A percentile compares a stretch with the other conserved stretches of the same genome.
phyloP scores from a whole-genome alignment of 2,113 vertebrate species.

The Phyllostomus discolor region DNA sequence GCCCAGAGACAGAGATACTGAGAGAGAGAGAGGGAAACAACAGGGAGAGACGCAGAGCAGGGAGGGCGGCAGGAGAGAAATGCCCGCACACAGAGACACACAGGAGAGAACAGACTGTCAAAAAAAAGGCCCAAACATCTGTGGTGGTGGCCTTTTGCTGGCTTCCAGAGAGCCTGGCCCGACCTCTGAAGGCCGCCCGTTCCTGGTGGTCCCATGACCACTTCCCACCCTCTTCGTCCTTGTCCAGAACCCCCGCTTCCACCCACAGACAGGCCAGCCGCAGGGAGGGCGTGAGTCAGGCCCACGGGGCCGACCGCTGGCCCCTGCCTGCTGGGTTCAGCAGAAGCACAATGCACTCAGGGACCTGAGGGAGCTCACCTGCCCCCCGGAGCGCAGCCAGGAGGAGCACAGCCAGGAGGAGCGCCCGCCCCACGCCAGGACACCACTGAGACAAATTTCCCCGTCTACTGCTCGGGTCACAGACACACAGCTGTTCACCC shows the following conservation, averaged over 20 bases:
- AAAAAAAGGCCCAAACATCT: neutral
- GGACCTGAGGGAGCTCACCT: neutral
- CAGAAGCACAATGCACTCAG: rapidly evolving
- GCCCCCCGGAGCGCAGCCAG: neutral
- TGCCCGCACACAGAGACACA: neutral
- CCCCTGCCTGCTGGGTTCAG: neutral
- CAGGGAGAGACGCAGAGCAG: too few relatives aligned
- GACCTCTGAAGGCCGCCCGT: neutral
- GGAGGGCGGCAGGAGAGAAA: neutral
- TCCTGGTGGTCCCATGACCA: neutral
- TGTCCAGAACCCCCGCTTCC: neutral
- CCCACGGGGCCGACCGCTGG: neutral
- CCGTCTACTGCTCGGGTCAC: neutral
- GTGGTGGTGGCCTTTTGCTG: neutral
- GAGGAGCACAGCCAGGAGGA: neutral
- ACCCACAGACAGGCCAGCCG: neutral
- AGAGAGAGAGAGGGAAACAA: neutral
- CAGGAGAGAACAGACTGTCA: neutral
- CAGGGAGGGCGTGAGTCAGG: neutral
- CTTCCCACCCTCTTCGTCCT: neutral
- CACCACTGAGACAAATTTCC: neutral
- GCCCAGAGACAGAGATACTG: neutral
- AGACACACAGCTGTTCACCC: neutral
- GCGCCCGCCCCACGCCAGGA: neutral
- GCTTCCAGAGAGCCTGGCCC: neutral